Evolutionary conservation across 2,888 invertebrate species (phyloP).

Genomic region (Meandrusa payeni): DNA sequence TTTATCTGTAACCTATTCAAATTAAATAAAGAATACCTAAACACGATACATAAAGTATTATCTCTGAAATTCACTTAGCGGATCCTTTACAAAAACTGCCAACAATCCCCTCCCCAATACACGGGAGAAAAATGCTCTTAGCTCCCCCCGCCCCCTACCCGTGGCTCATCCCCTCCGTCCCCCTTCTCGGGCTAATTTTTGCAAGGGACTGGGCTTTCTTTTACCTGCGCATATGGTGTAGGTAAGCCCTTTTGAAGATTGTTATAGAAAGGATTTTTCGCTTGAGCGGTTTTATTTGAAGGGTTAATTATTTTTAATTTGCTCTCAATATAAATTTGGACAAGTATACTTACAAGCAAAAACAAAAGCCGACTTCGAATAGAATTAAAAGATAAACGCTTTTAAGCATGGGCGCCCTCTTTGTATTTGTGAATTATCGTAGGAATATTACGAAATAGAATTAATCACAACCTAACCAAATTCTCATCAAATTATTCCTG

Average conservation of each 20-base stretch:
- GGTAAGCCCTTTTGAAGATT: constrained; percentile 54
- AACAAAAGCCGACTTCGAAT: no score
- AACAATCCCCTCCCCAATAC: constrained; percentile 47
- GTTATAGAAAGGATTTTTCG: constrained; percentile 42
- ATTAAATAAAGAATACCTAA: no score
- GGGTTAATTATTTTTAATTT: constrained; percentile 30
- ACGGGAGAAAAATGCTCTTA: constrained; percentile 61
- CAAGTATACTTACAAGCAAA: no score
- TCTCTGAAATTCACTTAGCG: constrained; percentile 64
- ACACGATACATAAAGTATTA: constrained; percentile 39
- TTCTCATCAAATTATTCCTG: no score
- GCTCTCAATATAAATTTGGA: no score
- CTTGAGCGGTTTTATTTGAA: constrained; percentile 37
- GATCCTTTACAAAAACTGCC: constrained; percentile 54
- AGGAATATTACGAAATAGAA: no score
- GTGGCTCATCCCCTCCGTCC: constrained; percentile 27
- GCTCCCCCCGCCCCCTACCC: constrained; percentile 34
- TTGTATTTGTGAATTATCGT: no score
- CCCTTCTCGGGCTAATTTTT: constrained; percentile 60
- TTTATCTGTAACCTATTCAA: no score
- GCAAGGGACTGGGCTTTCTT: constrained; percentile 67
- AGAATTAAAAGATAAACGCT: no score
- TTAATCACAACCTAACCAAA: no score
- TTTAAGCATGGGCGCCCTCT: no score
- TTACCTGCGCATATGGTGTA: constrained; percentile 51